A percentile compares a stretch with the other conserved stretches of the same genome.
These are phyloP conservation scores for Strigamia crassipes DNA, from an alignment of 2,888 invertebrate genomes.

Conservation along the genomic window DNA sequence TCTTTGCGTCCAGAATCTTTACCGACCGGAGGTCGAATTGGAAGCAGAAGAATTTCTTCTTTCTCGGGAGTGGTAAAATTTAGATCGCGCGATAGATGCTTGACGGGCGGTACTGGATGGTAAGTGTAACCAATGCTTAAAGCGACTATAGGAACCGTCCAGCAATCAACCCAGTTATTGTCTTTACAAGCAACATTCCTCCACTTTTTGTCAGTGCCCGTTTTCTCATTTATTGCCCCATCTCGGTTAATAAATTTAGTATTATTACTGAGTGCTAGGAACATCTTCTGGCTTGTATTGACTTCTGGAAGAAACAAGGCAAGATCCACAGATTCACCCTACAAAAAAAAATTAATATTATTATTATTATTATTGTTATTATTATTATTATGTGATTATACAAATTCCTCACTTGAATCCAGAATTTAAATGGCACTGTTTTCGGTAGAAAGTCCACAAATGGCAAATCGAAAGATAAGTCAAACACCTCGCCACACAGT, in stretches of 20 bases:
- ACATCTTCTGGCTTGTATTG: conserved; percentile 80
- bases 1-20: conserved; percentile 41
- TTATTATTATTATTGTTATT: too few relatives aligned
- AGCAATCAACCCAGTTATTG: conserved; percentile 91
- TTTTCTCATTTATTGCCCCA: conserved; percentile 61
- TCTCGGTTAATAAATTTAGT: conserved; percentile 82
- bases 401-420: conserved; percentile 72
- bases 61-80: conserved; percentile 93
- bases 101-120: conserved; percentile 87
- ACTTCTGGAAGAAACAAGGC: conserved; percentile 89
- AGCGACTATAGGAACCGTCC: conserved; percentile 93
- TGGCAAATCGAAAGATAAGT: conserved; percentile 90
- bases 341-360: conserved; percentile 47
- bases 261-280: conserved; percentile 83
- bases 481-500: conserved; percentile 90
- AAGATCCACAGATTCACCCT: conserved; percentile 89
- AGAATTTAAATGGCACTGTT: conserved; percentile 84
- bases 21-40: conserved; percentile 79
- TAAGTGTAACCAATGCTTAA: conserved; percentile 88
- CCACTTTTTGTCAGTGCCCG: conserved; percentile 66
- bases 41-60: conserved; percentile 87
- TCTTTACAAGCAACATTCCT: conserved; percentile 71
- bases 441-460: conserved; percentile 92
- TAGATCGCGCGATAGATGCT: conserved; percentile 79
- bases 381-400: too few relatives aligned